phyloP scores from a whole-genome alignment of 64 coral and sea anemone genomes.

The Porites australiensis region DNA sequence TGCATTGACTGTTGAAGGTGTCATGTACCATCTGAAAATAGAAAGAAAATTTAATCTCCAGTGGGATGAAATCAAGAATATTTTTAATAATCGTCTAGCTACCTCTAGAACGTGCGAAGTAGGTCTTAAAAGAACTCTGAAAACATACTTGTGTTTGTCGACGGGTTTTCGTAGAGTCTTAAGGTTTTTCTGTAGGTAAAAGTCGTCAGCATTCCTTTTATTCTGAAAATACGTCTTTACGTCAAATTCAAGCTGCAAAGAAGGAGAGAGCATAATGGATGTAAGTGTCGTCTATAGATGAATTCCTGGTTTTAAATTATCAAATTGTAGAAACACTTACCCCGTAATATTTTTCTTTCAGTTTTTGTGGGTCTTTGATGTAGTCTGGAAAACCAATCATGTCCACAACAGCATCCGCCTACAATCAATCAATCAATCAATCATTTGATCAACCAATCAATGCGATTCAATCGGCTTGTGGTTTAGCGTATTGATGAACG shows the following conservation, averaged over 20 bases:
- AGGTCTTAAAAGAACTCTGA: too few species aligned
- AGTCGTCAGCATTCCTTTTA: constrained; percentile 29
- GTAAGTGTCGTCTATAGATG: not conserved
- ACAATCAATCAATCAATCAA: not conserved
- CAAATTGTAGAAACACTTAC: not conserved
- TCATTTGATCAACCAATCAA: too few species aligned
- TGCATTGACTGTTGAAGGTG: constrained; percentile 79
- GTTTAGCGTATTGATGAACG: too few species aligned
- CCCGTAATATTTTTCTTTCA: constrained; percentile 73
- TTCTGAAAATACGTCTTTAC: constrained; percentile 68
- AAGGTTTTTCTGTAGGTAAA: constrained; percentile 5
- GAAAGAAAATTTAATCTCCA: not conserved
- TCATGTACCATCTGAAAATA: constrained; percentile 81
- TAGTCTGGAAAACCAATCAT: constrained; percentile 91
- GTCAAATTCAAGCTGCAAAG: constrained; percentile 65
- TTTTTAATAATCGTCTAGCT: too few species aligned
- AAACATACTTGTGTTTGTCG: constrained; percentile 81
- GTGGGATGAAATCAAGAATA: too few species aligned
- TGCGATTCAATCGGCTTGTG: too few species aligned
- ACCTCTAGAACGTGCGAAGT: too few species aligned
- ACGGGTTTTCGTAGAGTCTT: constrained; percentile 73
- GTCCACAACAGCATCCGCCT: constrained; percentile 79
- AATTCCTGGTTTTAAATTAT: not conserved
- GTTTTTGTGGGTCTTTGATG: constrained; percentile 30
- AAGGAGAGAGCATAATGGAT: not conserved